Evolutionary conservation across 2,113 vertebrate genomes (phyloP).

Genomic region (Scartelaos histophorus): DNA sequence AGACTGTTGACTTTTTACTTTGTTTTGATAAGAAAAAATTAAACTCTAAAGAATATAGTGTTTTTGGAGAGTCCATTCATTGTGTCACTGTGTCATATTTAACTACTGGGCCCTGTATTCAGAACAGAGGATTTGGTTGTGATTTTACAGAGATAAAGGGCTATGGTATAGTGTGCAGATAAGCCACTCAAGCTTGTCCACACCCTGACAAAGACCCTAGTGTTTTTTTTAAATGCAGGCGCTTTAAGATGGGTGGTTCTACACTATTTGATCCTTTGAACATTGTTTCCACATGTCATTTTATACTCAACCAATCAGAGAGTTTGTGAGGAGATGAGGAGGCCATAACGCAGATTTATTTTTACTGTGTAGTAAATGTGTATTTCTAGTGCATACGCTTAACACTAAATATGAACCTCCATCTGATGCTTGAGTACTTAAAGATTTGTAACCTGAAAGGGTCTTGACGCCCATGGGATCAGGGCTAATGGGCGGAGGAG

Average conservation of each 20-base stretch:
- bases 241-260: constrained; percentile 26
- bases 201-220: constrained; percentile 53
- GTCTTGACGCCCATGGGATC: constrained; percentile 38
- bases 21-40: constrained; percentile 71
- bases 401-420: constrained; percentile 24
- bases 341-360: not conserved
- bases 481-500: constrained; percentile 40
- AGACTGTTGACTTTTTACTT: constrained; percentile 59
- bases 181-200: constrained; percentile 39
- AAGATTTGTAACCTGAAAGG: constrained; percentile 38
- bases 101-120: not conserved
- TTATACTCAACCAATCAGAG: not conserved
- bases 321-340: not conserved
- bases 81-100: not conserved
- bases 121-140: constrained; percentile 16
- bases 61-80: not conserved
- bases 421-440: constrained; percentile 31
- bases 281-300: not conserved
- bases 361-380: not conserved
- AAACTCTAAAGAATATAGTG: constrained; percentile 25
- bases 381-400: not conserved
- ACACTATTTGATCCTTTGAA: constrained; percentile 7
- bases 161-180: constrained; percentile 35
- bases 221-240: constrained; percentile 30
- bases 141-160: constrained; percentile 32